Conservation (phyloP, 2,113 vertebrate genomes). For the Sylvia atricapilla region DNA sequence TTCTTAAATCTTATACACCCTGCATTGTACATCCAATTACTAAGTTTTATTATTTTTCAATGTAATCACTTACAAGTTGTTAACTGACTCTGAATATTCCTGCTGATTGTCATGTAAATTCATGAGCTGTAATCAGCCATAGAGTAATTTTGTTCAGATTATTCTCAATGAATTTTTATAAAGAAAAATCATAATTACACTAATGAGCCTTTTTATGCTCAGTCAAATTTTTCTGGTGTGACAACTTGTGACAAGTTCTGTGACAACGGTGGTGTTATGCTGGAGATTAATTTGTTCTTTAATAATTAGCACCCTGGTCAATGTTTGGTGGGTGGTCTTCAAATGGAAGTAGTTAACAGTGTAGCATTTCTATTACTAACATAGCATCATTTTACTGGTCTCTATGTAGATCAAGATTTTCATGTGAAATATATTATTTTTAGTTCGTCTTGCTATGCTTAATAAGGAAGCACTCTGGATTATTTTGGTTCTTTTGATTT, state of each 20-base stretch:
- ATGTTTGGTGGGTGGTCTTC: neutral
- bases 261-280: neutral
- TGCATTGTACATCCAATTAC: neutral
- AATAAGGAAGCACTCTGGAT: neutral
- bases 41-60: constrained; percentile 1
- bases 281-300: neutral
- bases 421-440: neutral
- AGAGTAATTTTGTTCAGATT: constrained; percentile 12
- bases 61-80: constrained; percentile 23
- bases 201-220: neutral
- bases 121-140: constrained; percentile 47
- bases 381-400: neutral
- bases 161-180: constrained; percentile 36
- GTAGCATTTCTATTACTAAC: neutral
- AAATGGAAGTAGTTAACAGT: neutral
- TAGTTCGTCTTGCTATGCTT: neutral
- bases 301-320: neutral
- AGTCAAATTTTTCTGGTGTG: neutral
- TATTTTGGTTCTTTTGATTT: neutral
- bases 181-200: constrained; percentile 23
- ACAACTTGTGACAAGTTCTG: neutral
- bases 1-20: neutral
- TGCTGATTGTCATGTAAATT: constrained; percentile 53
- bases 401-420: neutral
- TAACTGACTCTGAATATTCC: constrained; percentile 22